Conservation (phyloP, 2,888 invertebrate species). For the Sclerodermus sp. region DNA sequence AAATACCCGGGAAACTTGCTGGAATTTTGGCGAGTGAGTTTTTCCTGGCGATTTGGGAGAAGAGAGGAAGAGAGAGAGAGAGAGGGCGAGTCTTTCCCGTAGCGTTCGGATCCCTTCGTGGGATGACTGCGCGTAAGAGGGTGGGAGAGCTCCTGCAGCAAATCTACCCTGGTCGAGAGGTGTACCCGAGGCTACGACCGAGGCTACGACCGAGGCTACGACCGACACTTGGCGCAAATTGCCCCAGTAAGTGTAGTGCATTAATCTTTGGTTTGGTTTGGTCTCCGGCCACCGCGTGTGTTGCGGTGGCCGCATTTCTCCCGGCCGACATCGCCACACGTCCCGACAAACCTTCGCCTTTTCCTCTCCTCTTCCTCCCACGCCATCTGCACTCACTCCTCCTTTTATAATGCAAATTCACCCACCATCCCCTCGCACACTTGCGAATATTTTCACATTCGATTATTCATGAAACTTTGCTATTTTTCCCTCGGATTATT, state of each 20-base stretch:
- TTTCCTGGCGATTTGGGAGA: too few species aligned
- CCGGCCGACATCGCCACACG: slow-evolving; percentile 46
- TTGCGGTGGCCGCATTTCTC: slow-evolving; percentile 53
- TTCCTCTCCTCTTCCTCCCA: slow-evolving; percentile 11
- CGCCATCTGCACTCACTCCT: too few species aligned
- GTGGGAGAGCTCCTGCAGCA: slow-evolving; percentile 32
- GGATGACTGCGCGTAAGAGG: slow-evolving; percentile 22
- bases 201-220: slow-evolving; percentile 38
- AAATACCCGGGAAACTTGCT: too few species aligned
- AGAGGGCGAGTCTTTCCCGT: background rate
- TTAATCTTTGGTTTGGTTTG: slow-evolving; percentile 58
- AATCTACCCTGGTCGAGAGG: slow-evolving; percentile 42
- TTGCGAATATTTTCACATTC: too few species aligned
- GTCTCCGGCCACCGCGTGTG: slow-evolving; percentile 49
- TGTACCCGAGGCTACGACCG: slow-evolving; percentile 35
- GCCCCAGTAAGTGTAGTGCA: slow-evolving; percentile 57
- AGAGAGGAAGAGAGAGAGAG: too few species aligned
- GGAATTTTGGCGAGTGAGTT: too few species aligned
- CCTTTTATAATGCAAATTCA: slow-evolving; percentile 13
- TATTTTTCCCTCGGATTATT: too few species aligned
- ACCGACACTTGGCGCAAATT: slow-evolving; percentile 57
- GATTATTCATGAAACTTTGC: too few species aligned
- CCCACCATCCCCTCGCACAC: slow-evolving; percentile 12
- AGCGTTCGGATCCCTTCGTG: slow-evolving; percentile 13
- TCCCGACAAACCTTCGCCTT: slow-evolving; percentile 27